Percentiles rank a stretch among this genome's conserved stretches.
Evolutionary conservation across 2,888 invertebrate species (phyloP).

Genomic region (Eledona agricola): DNA sequence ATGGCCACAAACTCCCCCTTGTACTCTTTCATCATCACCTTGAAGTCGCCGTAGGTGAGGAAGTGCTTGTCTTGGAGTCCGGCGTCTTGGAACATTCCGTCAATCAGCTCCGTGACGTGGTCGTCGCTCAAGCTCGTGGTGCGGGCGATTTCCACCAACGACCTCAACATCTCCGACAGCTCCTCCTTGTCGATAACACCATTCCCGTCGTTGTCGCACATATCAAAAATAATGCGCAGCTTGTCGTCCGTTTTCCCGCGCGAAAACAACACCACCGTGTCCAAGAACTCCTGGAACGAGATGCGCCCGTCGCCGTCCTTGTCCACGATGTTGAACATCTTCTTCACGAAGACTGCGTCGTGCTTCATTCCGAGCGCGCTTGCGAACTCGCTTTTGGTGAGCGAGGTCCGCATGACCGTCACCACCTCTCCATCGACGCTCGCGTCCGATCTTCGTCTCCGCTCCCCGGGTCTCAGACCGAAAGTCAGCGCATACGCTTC

Average conservation of each 20-base stretch:
- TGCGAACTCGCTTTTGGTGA: constrained; percentile 93
- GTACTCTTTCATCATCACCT: constrained; percentile 96
- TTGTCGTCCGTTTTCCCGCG: constrained; percentile 94
- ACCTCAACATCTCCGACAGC: constrained; percentile 91
- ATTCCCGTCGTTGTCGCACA: constrained; percentile 96
- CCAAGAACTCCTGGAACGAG: constrained; percentile 87
- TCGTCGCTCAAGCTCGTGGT: constrained; percentile 90
- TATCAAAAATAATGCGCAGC: constrained; percentile 92
- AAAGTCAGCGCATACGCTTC: constrained; percentile 95
- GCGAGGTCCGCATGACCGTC: constrained; percentile 91
- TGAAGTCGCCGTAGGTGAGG: constrained; percentile 90
- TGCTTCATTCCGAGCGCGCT: constrained; percentile 95
- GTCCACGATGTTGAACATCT: constrained; percentile 98
- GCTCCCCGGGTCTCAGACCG: constrained; percentile 87
- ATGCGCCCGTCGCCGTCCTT: constrained; percentile 93
- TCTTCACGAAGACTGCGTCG: constrained; percentile 93
- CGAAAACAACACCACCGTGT: constrained; percentile 91
- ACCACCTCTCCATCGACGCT: constrained; percentile 81
- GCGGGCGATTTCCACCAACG: constrained; percentile 90
- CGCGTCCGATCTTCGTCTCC: constrained; percentile 76
- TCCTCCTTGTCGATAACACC: constrained; percentile 95
- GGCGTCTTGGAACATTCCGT: constrained; percentile 94
- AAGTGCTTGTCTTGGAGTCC: constrained; percentile 90
- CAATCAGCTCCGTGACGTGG: constrained; percentile 90
- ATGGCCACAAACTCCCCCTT: constrained; percentile 96